Evolutionary conservation across 2,797 vertebrate species (phyloP).

Genomic region (Enteromius anoplus): DNA sequence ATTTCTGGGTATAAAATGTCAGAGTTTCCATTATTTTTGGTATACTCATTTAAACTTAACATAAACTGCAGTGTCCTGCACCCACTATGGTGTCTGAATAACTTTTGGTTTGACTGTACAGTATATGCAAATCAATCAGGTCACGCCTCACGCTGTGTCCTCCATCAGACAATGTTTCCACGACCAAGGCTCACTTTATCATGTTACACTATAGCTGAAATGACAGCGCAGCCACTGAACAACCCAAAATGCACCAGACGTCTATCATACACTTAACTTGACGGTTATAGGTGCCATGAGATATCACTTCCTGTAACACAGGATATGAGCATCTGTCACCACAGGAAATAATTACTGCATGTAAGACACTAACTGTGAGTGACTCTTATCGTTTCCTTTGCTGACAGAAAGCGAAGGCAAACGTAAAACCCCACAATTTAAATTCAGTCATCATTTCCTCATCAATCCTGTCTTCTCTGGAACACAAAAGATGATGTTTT

Average conservation of each 20-base stretch:
- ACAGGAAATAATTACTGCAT: slow-evolving; percentile 46
- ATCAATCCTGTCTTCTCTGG: neutral
- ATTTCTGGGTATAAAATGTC: no score
- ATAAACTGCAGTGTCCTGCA: neutral
- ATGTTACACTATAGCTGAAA: slow-evolving; percentile 5
- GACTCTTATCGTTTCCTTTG: neutral
- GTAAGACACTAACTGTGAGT: neutral
- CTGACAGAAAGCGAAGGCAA: neutral
- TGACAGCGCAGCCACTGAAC: neutral
- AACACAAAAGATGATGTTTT: neutral
- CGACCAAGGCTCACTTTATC: neutral
- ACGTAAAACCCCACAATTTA: neutral
- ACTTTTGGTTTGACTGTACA: neutral
- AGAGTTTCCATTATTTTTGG: no score
- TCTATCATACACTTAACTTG: neutral
- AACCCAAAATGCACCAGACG: neutral
- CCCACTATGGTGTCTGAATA: neutral
- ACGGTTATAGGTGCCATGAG: neutral
- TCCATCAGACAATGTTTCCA: neutral
- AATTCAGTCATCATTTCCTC: neutral
- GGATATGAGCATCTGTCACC: slow-evolving; percentile 51
- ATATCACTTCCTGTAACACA: slow-evolving; percentile 50
- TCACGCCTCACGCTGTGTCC: neutral
- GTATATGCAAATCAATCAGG: neutral
- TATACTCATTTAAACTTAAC: no score